Conservation (phyloP, 2,888 invertebrate genomes). For the Aspidapion aeneum region DNA sequence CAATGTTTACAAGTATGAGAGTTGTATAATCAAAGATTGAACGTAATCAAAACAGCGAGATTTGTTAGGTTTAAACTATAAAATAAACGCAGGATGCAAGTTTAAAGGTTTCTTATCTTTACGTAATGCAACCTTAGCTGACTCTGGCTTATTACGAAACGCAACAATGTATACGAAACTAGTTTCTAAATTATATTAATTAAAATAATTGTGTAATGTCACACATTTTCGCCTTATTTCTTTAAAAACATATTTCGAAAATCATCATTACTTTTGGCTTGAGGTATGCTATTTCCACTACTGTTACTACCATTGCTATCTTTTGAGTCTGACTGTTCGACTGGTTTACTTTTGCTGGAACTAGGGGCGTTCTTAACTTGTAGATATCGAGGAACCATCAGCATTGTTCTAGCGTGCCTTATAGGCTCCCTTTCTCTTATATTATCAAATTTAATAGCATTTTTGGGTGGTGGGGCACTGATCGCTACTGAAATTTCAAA, state of each 20-base stretch:
- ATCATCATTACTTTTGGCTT: conserved; percentile 50
- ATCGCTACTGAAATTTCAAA: conserved; percentile 66
- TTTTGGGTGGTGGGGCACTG: conserved; percentile 64
- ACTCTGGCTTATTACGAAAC: too few species aligned
- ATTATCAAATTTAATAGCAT: conserved; percentile 10
- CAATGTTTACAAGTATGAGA: too few species aligned
- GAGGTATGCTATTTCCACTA: too few species aligned
- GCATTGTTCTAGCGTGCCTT: conserved; percentile 38
- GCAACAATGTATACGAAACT: too few species aligned
- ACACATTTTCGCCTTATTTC: conserved; percentile 23
- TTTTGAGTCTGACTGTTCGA: conserved; percentile 7
- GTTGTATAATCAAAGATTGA: too few species aligned
- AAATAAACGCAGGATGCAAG: too few species aligned
- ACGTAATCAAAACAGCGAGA: too few species aligned
- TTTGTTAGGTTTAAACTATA: too few species aligned
- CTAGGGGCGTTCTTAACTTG: conserved; percentile 29
- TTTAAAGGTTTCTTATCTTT: too few species aligned
- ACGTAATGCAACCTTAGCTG: too few species aligned
- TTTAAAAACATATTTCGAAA: conserved; percentile 53
- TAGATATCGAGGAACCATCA: conserved; percentile 41
- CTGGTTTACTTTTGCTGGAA: conserved; percentile 1
- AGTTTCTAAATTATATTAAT: too few species aligned
- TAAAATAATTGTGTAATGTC: too few species aligned
- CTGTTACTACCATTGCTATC: conserved; percentile 22
- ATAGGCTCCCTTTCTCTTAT: conserved; percentile 23